A percentile compares a stretch with the other conserved stretches of the same genome.
Evolutionary conservation across 2,888 invertebrate genomes (phyloP).

Genomic region (Amphipoea oculea): DNA sequence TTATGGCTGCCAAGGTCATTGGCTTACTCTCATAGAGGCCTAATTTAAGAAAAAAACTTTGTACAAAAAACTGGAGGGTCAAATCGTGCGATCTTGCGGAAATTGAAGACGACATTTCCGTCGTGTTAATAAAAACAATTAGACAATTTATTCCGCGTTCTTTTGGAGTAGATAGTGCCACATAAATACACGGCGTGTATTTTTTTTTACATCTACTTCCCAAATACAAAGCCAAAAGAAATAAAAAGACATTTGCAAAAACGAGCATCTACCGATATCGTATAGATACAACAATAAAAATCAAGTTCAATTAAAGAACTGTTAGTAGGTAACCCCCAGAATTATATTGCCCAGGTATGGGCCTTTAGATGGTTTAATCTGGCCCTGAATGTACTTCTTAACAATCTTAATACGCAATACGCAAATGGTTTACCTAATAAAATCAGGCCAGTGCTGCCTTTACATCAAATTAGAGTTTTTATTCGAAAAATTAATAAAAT

Average conservation of each 20-base stretch:
- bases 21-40: not conserved
- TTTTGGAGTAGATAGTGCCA: not conserved
- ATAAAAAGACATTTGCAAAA: not conserved
- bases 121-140: conserved; percentile 23
- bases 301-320: not conserved
- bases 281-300: not conserved
- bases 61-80: conserved; percentile 28
- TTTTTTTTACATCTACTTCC: not conserved
- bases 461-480: not conserved
- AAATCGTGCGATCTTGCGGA: conserved; percentile 40
- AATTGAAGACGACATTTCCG: conserved; percentile 22
- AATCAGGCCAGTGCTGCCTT: not conserved
- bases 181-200: not conserved
- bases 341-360: not conserved
- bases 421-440: too few relatives aligned
- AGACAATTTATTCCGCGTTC: conserved; percentile 5
- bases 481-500: not conserved
- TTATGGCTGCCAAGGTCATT: not conserved
- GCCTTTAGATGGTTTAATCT: not conserved
- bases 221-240: not conserved
- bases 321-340: not conserved
- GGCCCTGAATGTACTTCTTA: not conserved
- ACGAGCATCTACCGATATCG: not conserved
- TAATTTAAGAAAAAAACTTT: conserved; percentile 5
- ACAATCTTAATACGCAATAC: not conserved